Evolutionary conservation across 2,797 vertebrate genomes (phyloP).

Genomic region (Nannoperca obscura): DNA sequence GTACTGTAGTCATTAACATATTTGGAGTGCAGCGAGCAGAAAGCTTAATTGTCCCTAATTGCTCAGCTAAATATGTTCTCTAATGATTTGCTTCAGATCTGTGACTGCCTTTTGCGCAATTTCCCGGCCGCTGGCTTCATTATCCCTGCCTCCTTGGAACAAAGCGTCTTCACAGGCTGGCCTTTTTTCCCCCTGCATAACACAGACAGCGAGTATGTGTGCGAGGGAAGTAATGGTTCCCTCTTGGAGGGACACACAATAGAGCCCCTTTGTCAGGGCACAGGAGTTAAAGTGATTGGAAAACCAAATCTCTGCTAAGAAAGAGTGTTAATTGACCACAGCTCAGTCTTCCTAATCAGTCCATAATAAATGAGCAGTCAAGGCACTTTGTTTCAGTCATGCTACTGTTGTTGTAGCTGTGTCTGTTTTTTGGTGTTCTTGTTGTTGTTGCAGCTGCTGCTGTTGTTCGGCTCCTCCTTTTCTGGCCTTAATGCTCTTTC

Average conservation of each 20-base stretch:
- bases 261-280: constrained; percentile 85
- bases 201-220: constrained; percentile 84
- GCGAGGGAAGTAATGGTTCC: constrained; percentile 81
- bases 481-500: constrained; percentile 63
- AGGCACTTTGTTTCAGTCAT: constrained; percentile 73
- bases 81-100: constrained; percentile 91
- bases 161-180: constrained; percentile 89
- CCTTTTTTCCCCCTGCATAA: constrained; percentile 70
- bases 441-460: constrained; percentile 71
- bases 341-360: constrained; percentile 83
- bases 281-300: constrained; percentile 89
- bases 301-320: constrained; percentile 87
- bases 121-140: constrained; percentile 90
- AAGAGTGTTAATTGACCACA: constrained; percentile 89
- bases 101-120: constrained; percentile 90
- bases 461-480: constrained; percentile 64
- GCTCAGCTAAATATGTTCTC: constrained; percentile 92
- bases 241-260: constrained; percentile 84
- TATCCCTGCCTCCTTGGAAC: constrained; percentile 89
- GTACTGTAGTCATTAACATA: constrained; percentile 90
- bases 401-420: constrained; percentile 67
- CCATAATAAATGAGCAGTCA: constrained; percentile 80
- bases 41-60: constrained; percentile 97
- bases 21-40: constrained; percentile 92
- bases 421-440: constrained; percentile 59